Evolutionary conservation across 2,888 invertebrate species (phyloP).

Genomic region (Cryptocheilus praepositus): DNA sequence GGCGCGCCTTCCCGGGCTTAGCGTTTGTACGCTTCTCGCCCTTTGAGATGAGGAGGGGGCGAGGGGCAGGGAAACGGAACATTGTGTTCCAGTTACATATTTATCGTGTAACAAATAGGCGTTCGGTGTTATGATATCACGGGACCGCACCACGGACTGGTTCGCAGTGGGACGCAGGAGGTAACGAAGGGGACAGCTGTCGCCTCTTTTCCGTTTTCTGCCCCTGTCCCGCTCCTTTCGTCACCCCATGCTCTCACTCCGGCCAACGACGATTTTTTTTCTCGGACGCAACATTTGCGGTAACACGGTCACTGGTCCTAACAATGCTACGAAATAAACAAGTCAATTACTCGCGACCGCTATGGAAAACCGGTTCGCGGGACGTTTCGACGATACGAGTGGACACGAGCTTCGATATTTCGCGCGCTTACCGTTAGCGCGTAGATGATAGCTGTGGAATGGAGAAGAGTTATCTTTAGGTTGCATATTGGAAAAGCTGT

Average conservation of each 20-base stretch:
- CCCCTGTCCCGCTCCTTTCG: neutral
- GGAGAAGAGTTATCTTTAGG: too few species aligned
- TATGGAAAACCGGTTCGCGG: conserved; percentile 1
- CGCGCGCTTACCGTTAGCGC: too few species aligned
- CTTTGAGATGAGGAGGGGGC: conserved; percentile 24
- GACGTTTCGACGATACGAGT: conserved; percentile 18
- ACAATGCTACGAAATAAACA: conserved; percentile 56
- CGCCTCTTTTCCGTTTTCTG: conserved; percentile 42
- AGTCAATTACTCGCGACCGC: conserved; percentile 52
- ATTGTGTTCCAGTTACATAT: conserved; percentile 73
- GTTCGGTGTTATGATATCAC: conserved; percentile 72
- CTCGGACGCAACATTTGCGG: conserved; percentile 52
- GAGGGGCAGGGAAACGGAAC: conserved; percentile 36
- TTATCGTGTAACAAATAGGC: conserved; percentile 73
- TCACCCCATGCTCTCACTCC: neutral
- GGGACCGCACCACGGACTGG: conserved; percentile 56
- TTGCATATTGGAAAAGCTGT: too few species aligned
- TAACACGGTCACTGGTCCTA: conserved; percentile 54
- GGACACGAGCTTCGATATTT: neutral
- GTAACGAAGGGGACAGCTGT: conserved; percentile 58
- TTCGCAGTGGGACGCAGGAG: conserved; percentile 52
- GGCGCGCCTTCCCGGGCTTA: conserved; percentile 44
- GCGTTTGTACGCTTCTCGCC: conserved; percentile 13
- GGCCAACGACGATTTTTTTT: conserved; percentile 11
- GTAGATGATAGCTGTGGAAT: too few species aligned